Base-by-base conservation (phyloP, 92 coral and sea anemone species). In the Zoanthus solanderi region DNA sequence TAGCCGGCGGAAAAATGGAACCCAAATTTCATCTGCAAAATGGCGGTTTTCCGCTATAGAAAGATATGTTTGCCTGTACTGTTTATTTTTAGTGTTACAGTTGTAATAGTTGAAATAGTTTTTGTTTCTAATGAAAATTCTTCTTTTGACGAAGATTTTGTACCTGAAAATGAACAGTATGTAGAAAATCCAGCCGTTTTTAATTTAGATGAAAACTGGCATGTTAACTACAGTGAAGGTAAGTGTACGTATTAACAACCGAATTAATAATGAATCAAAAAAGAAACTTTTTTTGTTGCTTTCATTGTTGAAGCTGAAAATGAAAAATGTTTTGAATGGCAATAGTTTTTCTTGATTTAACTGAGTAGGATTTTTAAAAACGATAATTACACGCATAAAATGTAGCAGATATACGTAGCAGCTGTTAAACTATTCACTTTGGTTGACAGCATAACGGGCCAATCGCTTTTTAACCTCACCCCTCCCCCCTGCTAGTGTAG, bases 151-250 rank as follows among this genome's bases (percentile, higher is more conserved):
- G 7, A 81, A 37, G 75, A 81, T 0, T 44, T 44, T 44, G 50
- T 66, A 10, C 53, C 63, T 6, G 87, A 75, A 71, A 42, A 66
- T 56, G 28, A 12, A 53, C 47, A 72, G 31, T 32, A 29, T 46
- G 47, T 61, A 75, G 84, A 91, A 71, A 67, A 17, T 44, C 78
- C 74, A 23, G 65, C 16, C 18, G 6, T 46, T 46, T 79, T 88
- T 79, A 87, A 88, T 73, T 78, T 77, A 61, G 97, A 94, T 65
- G 98, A 94, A 85, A 93, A 94, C 87, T 94, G 95, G 98, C 82
- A 74, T 50, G 94, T 84, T 29, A 84, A 87, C 75, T 94, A 94
- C 85, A 74, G 92, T 15, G 98, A 94, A 93, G 98, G 98, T 94
- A 78, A 85, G 84, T 52, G 8, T 37, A 37, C 42, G 42, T 16